Percentiles rank a stretch among this genome's conserved stretches.
phyloP scores from a whole-genome alignment of 1,140 invertebrate species.

The Lucilia sericata region DNA sequence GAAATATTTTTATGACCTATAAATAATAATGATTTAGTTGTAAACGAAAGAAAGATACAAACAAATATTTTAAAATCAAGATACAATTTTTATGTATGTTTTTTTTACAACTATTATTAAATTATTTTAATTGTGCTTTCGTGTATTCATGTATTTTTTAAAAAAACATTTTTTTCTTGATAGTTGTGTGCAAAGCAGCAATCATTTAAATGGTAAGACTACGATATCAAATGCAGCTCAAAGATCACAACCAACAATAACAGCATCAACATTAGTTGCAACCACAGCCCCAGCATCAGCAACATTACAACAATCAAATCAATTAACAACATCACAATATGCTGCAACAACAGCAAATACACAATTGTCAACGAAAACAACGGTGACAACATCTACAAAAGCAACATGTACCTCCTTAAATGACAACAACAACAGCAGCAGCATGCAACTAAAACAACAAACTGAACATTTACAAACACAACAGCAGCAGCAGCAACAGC shows the following conservation, averaged over 20 bases:
- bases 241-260: conserved; percentile 9
- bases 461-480: neutral
- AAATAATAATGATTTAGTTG: conserved; percentile 8
- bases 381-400: conserved; percentile 44
- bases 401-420: conserved; percentile 39
- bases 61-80: neutral
- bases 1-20: conserved; percentile 18
- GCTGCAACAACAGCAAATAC: conserved; percentile 22
- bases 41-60: neutral
- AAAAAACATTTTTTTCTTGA: no score
- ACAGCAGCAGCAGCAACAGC: conserved; percentile 50
- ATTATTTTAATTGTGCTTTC: neutral
- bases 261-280: neutral
- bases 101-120: neutral
- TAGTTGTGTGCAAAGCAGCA: neutral
- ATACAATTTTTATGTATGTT: neutral
- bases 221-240: conserved; percentile 7
- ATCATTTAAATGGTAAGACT: conserved; percentile 13
- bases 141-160: neutral
- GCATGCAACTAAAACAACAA: conserved; percentile 10
- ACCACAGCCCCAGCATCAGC: neutral
- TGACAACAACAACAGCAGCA: conserved; percentile 42
- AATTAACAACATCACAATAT: neutral
- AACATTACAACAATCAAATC: conserved; percentile 1
- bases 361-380: neutral